Conservation (phyloP, 2,888 invertebrate species). For the Sylvicola cinctus region DNA sequence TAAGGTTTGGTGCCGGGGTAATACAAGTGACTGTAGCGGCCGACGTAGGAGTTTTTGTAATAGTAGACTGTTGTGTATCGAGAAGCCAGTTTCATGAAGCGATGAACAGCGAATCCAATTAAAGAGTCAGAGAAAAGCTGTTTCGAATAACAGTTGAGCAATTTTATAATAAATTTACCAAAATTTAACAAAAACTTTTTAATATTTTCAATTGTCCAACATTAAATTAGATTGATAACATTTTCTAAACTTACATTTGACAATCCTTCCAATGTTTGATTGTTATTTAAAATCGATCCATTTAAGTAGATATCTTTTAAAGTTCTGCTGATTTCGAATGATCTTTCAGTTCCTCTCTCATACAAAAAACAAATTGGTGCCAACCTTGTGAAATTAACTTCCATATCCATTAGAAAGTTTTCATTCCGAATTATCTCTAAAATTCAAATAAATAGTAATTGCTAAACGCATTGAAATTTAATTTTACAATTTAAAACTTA, state of each 20-base stretch:
- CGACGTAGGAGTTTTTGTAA: constrained; percentile 39
- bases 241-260: constrained; percentile 13
- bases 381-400: constrained; percentile 35
- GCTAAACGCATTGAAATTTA: neutral
- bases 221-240: too few relatives aligned
- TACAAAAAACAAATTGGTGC: constrained; percentile 44
- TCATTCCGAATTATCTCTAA: constrained; percentile 34
- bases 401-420: constrained; percentile 30
- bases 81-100: constrained; percentile 36
- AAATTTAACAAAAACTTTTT: too few relatives aligned
- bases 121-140: constrained; percentile 36
- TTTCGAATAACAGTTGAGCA: neutral
- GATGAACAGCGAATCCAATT: constrained; percentile 35
- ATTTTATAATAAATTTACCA: neutral
- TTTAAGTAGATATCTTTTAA: constrained; percentile 31
- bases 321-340: constrained; percentile 28
- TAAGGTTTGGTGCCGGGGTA: constrained; percentile 31
- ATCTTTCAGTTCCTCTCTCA: constrained; percentile 31
- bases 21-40: constrained; percentile 33
- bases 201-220: too few relatives aligned
- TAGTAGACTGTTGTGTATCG: constrained; percentile 37
- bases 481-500: constrained; percentile 22
- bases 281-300: constrained; percentile 22
- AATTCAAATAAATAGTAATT: constrained; percentile 7
- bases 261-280: constrained; percentile 19